These are phyloP conservation scores for Heliconius ethilla DNA, from an alignment of 2,888 invertebrate species.

Conservation along the genomic window DNA sequence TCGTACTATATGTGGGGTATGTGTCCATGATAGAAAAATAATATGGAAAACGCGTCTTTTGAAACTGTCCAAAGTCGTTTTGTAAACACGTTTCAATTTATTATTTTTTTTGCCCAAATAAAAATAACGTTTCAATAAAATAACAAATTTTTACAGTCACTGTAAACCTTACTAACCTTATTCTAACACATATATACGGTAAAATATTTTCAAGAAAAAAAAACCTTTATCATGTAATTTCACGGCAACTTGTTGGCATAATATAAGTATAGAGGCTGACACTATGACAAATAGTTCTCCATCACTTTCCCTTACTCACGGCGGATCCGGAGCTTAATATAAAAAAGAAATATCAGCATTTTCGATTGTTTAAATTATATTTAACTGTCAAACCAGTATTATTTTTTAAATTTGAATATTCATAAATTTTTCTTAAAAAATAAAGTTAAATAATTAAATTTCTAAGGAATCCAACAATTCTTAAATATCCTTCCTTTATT, in stretches of 20 bases:
- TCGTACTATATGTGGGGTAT: too few relatives aligned
- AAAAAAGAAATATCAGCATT: neutral
- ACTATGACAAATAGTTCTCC: conserved; percentile 21
- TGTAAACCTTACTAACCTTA: neutral
- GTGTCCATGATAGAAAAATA: too few relatives aligned
- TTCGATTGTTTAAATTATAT: neutral
- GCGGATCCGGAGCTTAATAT: neutral
- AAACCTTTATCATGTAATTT: neutral
- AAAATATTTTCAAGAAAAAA: neutral
- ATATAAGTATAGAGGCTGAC: conserved; percentile 6
- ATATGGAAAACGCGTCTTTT: too few relatives aligned
- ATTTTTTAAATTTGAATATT: neutral
- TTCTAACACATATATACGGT: neutral
- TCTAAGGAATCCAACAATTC: conserved; percentile 20
- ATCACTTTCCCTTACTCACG: neutral
- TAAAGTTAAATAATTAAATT: neutral
- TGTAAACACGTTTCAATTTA: too few relatives aligned
- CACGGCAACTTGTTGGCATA: conserved; percentile 12
- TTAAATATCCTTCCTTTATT: conserved; percentile 24
- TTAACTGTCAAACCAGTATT: too few relatives aligned
- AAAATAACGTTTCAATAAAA: too few relatives aligned
- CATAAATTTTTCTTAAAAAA: neutral
- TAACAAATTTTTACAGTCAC: neutral
- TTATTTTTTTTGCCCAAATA: too few relatives aligned
- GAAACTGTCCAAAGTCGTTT: too few relatives aligned